These are phyloP conservation scores for Epistrophe eligans DNA, from an alignment of 2,888 invertebrate species.

Conservation along the genomic window DNA sequence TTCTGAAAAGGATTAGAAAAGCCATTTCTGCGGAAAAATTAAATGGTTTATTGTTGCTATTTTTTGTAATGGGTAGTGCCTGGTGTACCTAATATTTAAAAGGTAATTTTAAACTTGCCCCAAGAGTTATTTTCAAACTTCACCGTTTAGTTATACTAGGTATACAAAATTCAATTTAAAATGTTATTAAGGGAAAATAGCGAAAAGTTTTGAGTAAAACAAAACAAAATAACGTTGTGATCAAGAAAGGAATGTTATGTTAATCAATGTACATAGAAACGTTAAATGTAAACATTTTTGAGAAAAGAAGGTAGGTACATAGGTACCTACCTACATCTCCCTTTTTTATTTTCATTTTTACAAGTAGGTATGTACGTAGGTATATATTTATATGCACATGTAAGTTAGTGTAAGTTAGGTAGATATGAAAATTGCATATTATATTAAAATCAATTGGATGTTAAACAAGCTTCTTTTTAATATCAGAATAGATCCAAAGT, in stretches of 20 bases:
- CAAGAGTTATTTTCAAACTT: neutral
- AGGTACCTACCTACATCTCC: no score
- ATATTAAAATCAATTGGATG: no score
- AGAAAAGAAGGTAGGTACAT: no score
- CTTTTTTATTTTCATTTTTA: no score
- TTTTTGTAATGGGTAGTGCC: neutral
- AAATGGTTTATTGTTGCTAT: neutral
- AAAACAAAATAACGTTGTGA: neutral
- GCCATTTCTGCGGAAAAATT: neutral
- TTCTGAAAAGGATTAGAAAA: neutral
- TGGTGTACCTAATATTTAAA: neutral
- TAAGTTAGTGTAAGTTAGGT: no score
- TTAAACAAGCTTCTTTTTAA: no score
- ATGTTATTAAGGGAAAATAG: neutral
- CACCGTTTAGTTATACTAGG: neutral
- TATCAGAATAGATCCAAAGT: no score
- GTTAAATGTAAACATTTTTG: no score
- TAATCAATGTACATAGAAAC: no score
- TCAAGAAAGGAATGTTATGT: neutral
- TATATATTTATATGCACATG: no score
- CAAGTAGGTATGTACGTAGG: no score
- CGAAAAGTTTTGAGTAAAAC: neutral
- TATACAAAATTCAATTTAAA: neutral
- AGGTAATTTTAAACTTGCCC: neutral
- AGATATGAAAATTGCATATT: no score